A percentile compares a stretch with the other conserved stretches of the same genome.
Conservation (phyloP, 2,888 invertebrate genomes). For the Papilio gigon region DNA sequence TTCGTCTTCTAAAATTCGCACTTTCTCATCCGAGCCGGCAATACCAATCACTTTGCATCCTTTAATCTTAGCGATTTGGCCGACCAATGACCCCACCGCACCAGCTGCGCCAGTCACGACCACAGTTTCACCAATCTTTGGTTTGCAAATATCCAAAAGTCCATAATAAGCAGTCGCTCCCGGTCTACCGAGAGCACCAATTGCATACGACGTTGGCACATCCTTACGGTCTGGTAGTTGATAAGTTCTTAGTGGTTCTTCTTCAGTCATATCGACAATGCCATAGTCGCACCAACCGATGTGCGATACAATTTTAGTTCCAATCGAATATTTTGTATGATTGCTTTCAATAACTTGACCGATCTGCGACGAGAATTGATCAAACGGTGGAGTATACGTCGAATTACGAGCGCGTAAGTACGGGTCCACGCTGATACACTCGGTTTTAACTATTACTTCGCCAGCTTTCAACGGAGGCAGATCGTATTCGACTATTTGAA, state of each 20-base stretch:
- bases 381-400: constrained; percentile 47
- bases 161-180: constrained; percentile 89
- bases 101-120: constrained; percentile 88
- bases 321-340: constrained; percentile 82
- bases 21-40: constrained; percentile 87
- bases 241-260: constrained; percentile 47
- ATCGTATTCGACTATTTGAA: constrained; percentile 83
- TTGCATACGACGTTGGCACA: constrained; percentile 76
- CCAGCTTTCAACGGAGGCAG: constrained; percentile 82
- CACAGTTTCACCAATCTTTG: constrained; percentile 86
- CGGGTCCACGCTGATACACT: constrained; percentile 63
- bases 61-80: constrained; percentile 89
- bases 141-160: constrained; percentile 85
- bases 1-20: constrained; percentile 84
- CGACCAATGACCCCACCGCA: constrained; percentile 88
- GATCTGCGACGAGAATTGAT: constrained; percentile 55
- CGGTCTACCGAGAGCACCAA: constrained; percentile 86
- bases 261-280: constrained; percentile 45
- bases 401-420: constrained; percentile 52
- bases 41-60: constrained; percentile 85
- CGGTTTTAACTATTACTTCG: constrained; percentile 63
- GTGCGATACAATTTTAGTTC: constrained; percentile 81
- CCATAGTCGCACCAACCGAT: constrained; percentile 86
- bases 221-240: constrained; percentile 80
- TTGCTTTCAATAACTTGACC: constrained; percentile 82